These are phyloP conservation scores for Strix uralensis DNA, from an alignment of 2,113 vertebrate genomes.

Conservation along the genomic window DNA sequence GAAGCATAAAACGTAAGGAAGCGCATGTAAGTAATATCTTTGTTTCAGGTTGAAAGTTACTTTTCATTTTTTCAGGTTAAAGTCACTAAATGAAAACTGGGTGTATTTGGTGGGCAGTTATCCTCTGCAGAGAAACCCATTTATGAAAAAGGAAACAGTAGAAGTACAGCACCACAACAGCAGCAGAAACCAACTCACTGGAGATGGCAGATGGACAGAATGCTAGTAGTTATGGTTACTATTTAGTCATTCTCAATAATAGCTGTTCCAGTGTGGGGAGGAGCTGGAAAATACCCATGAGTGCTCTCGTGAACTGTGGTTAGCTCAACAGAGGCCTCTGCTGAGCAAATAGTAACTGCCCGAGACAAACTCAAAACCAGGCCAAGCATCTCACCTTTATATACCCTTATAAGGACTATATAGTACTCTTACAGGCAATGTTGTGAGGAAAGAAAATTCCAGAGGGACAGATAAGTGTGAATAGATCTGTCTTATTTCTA, in stretches of 20 bases:
- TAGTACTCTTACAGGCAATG: background rate
- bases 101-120: background rate
- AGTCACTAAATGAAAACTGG: background rate
- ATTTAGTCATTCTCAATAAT: background rate
- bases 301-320: background rate
- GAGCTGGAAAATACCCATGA: background rate
- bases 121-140: background rate
- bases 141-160: background rate
- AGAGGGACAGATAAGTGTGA: background rate
- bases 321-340: conserved; percentile 11
- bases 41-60: background rate
- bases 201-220: background rate
- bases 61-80: background rate
- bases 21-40: background rate
- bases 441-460: background rate
- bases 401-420: background rate
- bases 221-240: background rate
- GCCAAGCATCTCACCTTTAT: background rate
- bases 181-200: background rate
- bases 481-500: background rate
- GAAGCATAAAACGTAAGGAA: background rate
- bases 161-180: background rate
- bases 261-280: background rate
- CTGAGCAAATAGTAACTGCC: background rate
- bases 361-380: background rate